phyloP scores from a whole-genome alignment of 64 coral and sea anemone genomes.

The Stichodactyla helianthus region DNA sequence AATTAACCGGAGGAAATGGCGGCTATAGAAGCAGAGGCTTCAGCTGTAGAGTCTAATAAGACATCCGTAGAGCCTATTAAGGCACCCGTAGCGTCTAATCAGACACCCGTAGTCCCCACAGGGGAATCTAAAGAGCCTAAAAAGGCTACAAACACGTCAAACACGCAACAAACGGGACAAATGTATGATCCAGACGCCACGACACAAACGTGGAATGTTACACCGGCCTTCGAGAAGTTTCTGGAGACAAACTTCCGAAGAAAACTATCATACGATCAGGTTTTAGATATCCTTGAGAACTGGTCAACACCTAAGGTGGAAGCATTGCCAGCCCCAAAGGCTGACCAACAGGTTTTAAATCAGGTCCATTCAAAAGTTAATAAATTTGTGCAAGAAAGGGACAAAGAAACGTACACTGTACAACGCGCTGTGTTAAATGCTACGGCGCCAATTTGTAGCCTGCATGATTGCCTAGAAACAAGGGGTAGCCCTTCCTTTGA shows the following conservation, averaged over 20 bases:
- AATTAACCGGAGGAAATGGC: background rate
- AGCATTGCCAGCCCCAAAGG: too few species aligned
- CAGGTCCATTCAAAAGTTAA: too few species aligned
- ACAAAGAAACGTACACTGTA: constrained; percentile 14
- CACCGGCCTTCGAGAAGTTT: constrained; percentile 16
- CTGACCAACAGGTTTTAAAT: too few species aligned
- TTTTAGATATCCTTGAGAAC: constrained; percentile 18
- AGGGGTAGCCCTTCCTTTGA: background rate
- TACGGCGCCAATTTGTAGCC: too few species aligned
- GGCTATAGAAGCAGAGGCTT: background rate
- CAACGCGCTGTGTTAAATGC: too few species aligned
- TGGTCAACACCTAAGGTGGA: background rate
- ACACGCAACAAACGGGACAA: background rate
- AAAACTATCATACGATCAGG: constrained; percentile 7
- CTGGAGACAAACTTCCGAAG: constrained; percentile 18
- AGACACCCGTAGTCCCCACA: background rate
- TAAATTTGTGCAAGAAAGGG: constrained; percentile 38
- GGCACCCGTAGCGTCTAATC: background rate
- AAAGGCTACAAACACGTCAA: background rate
- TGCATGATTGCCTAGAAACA: constrained; percentile 17
- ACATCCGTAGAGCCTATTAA: background rate
- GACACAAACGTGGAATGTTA: background rate
- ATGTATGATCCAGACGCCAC: too few species aligned
- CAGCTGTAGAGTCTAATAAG: constrained; percentile 1
- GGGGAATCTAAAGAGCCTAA: background rate